These are phyloP conservation scores for Poeciliopsis turneri DNA, from an alignment of 2,797 vertebrate species.

Conservation along the genomic window DNA sequence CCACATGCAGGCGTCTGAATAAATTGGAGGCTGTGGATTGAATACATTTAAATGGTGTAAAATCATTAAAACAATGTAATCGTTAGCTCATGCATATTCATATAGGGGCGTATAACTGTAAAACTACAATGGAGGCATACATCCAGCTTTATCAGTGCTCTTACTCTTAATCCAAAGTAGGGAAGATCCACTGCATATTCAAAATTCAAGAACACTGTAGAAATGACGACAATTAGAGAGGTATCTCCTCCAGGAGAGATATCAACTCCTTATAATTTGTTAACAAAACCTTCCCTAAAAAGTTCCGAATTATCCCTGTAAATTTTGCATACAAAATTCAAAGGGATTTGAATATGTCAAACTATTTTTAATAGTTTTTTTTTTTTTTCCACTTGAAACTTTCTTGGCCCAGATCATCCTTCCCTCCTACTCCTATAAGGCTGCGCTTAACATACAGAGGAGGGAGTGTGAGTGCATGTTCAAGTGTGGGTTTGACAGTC, in stretches of 20 bases:
- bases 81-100: constrained; percentile 69
- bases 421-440: constrained; percentile 23
- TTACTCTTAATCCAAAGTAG: constrained; percentile 65
- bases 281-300: background rate
- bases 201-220: constrained; percentile 19
- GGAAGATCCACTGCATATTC: constrained; percentile 46
- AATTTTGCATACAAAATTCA: constrained; percentile 7
- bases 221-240: background rate
- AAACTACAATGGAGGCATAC: constrained; percentile 53
- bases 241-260: background rate
- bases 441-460: constrained; percentile 33
- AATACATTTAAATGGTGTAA: constrained; percentile 69
- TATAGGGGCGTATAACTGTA: constrained; percentile 61
- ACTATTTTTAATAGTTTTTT: constrained; percentile 22
- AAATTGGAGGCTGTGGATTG: constrained; percentile 48
- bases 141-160: constrained; percentile 34
- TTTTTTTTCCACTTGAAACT: constrained; percentile 40
- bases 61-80: constrained; percentile 70
- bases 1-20: constrained; percentile 48
- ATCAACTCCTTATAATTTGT: background rate
- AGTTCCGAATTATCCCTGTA: background rate
- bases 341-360: constrained; percentile 4
- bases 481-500: constrained; percentile 53
- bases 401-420: constrained; percentile 36
- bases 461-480: constrained; percentile 26